phyloP scores from a whole-genome alignment of 35 echinoderm and acorn worm genomes.

The Lytechinus pictus region DNA sequence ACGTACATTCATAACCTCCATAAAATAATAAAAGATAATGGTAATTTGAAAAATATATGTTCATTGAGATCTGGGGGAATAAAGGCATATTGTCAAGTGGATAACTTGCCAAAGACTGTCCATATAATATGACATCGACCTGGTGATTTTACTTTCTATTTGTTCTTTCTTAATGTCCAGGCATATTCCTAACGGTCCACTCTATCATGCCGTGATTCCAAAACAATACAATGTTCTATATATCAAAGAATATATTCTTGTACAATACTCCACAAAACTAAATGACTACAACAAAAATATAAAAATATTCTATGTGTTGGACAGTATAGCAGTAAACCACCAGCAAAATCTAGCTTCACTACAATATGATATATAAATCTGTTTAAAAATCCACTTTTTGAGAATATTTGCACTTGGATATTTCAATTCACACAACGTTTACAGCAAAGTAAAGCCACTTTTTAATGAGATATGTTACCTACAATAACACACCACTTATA shows the following conservation, averaged over 20 bases:
- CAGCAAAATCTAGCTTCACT: background rate
- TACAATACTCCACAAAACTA: background rate
- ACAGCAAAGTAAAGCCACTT: background rate
- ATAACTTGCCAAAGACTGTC: background rate
- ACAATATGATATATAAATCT: background rate
- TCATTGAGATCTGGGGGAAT: too few relatives aligned
- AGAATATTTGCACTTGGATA: constrained; percentile 7
- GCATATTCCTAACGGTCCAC: background rate
- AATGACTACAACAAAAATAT: background rate
- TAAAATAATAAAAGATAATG: background rate
- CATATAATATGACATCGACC: background rate
- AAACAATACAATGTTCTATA: background rate
- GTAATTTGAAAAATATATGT: background rate
- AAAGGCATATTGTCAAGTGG: background rate
- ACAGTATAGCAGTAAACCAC: background rate
- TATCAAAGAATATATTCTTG: background rate
- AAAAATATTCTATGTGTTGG: background rate
- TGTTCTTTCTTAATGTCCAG: background rate
- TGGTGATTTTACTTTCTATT: background rate
- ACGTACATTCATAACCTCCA: background rate
- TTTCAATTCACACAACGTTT: constrained; percentile 1
- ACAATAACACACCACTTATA: background rate
- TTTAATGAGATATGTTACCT: background rate
- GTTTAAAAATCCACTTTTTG: background rate
- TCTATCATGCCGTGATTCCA: background rate